A percentile compares a stretch with the other conserved stretches of the same genome.
Conservation (phyloP, 2,113 vertebrate genomes). For the Hippocampus guttulatus region DNA sequence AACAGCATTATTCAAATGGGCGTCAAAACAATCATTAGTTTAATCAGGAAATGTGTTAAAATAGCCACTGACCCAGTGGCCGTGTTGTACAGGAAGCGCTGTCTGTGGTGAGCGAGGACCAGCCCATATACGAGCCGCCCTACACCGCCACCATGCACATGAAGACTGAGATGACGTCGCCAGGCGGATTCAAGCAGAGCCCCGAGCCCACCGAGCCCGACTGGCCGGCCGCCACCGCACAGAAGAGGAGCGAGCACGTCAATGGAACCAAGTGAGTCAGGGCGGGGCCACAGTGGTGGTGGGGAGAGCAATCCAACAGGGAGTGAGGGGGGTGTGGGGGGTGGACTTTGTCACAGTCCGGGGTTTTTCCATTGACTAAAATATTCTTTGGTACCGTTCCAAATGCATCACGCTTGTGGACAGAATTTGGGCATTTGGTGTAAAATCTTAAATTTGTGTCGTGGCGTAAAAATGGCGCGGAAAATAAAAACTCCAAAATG, state of each 20-base stretch:
- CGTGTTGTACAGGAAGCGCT: conserved; percentile 74
- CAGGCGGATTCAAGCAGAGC: conserved; percentile 67
- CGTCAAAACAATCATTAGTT: background rate
- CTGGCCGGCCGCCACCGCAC: conserved; percentile 55
- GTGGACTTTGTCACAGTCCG: no score
- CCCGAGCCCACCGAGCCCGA: conserved; percentile 66
- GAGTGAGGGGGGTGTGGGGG: no score
- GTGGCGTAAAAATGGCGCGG: no score
- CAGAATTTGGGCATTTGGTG: no score
- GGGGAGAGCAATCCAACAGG: background rate
- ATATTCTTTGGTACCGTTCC: no score
- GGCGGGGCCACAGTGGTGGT: background rate
- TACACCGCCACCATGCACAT: conserved; percentile 72
- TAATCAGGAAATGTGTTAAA: background rate
- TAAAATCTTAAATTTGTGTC: no score
- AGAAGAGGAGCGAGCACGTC: conserved; percentile 71
- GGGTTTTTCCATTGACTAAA: no score
- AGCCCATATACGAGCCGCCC: conserved; percentile 73
- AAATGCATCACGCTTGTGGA: no score
- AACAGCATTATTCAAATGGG: background rate
- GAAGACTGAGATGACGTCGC: conserved; percentile 71
- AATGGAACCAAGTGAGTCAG: conserved; percentile 77
- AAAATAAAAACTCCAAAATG: no score
- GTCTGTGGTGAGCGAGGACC: conserved; percentile 79
- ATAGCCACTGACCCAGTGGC: conserved; percentile 28